Evolutionary conservation across 2,888 invertebrate genomes (phyloP).

Genomic region (Chrysodeixis includens): DNA sequence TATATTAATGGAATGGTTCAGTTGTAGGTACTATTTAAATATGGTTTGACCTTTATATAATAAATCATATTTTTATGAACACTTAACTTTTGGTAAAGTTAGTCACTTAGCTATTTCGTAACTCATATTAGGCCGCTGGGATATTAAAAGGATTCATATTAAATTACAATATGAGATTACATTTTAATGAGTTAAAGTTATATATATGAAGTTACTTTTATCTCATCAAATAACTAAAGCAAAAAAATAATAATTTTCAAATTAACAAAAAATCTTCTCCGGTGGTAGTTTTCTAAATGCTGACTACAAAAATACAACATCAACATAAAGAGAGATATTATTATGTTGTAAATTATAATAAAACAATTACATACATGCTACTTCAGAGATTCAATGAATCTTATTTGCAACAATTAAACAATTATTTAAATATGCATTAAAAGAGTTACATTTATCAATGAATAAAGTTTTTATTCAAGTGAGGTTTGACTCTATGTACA

Average conservation of each 20-base stretch:
- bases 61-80: conserved; percentile 70
- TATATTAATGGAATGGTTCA: conserved; percentile 74
- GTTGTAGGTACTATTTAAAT: conserved; percentile 59
- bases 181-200: conserved; percentile 60
- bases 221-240: conserved; percentile 27
- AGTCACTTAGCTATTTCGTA: conserved; percentile 48
- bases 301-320: conserved; percentile 51
- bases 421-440: conserved; percentile 33
- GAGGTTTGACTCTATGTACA: conserved; percentile 22
- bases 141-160: conserved; percentile 58
- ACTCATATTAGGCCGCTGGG: conserved; percentile 67
- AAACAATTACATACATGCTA: conserved; percentile 43
- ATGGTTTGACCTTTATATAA: conserved; percentile 57
- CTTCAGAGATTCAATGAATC: conserved; percentile 66
- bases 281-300: conserved; percentile 52
- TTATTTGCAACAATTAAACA: conserved; percentile 50
- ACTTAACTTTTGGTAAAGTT: conserved; percentile 78
- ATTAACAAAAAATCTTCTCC: conserved; percentile 31
- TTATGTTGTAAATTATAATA: conserved; percentile 41
- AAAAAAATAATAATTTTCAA: conserved; percentile 19
- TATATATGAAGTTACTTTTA: conserved; percentile 38
- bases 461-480: conserved; percentile 19
- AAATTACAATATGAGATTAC: conserved; percentile 80
- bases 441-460: conserved; percentile 36
- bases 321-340: conserved; percentile 32